Evolutionary conservation across 2,797 vertebrate species (phyloP).

Genomic region (Aphelocoma californica): DNA sequence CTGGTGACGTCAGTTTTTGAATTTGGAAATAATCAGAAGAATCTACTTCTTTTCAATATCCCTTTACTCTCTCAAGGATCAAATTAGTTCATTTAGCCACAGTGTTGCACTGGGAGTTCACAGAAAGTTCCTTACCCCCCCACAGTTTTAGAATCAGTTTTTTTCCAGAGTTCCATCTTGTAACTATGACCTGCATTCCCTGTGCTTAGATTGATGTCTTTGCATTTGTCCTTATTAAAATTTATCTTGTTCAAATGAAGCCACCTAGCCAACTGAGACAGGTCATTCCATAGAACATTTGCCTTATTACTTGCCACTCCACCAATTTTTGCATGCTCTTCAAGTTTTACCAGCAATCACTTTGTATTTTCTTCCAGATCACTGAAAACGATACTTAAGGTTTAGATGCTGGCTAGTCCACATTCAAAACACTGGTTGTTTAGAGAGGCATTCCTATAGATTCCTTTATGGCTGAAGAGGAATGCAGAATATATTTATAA

Average conservation of each 20-base stretch:
- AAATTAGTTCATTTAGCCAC: background rate
- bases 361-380: conserved; percentile 24
- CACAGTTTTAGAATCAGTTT: background rate
- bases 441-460: background rate
- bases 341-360: background rate
- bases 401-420: background rate
- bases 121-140: background rate
- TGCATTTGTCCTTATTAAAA: background rate
- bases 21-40: background rate
- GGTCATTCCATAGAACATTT: background rate
- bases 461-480: background rate
- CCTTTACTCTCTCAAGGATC: background rate
- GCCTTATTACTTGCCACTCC: background rate
- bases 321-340: background rate
- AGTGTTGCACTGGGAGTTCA: background rate
- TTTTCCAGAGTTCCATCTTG: background rate
- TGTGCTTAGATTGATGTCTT: background rate
- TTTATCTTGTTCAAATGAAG: background rate
- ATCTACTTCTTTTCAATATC: background rate
- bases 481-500: background rate
- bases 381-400: background rate
- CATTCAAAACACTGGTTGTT: background rate
- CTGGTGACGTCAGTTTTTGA: background rate
- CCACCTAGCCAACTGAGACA: background rate
- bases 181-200: background rate